phyloP scores from a whole-genome alignment of 2,888 invertebrate species.

The Apantesis nais region DNA sequence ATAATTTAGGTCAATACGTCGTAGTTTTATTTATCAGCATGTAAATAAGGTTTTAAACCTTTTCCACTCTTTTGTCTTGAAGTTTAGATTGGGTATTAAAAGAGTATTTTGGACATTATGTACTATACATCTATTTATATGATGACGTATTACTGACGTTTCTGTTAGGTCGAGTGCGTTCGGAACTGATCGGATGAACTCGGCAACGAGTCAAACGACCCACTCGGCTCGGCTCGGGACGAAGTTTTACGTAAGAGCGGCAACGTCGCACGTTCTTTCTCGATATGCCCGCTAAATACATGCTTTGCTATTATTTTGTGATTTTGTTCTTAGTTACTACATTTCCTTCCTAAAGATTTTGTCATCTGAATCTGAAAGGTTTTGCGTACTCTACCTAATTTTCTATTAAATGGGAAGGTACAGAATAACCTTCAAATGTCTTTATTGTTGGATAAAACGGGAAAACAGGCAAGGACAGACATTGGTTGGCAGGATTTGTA shows the following conservation, averaged over 20 bases:
- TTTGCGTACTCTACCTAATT: neutral
- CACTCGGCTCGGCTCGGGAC: slow-evolving; percentile 56
- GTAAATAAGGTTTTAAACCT: too few species aligned
- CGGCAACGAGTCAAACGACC: slow-evolving; percentile 61
- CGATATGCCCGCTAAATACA: slow-evolving; percentile 29
- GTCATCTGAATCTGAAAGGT: neutral
- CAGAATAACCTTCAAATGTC: neutral
- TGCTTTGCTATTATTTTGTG: slow-evolving; percentile 34
- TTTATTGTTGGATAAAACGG: neutral
- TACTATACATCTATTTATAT: slow-evolving; percentile 43
- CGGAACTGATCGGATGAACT: slow-evolving; percentile 57
- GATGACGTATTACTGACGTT: slow-evolving; percentile 61
- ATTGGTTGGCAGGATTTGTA: too few species aligned
- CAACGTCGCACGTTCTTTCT: slow-evolving; percentile 72
- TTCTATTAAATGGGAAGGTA: neutral
- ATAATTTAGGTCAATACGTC: neutral
- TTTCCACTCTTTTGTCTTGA: neutral
- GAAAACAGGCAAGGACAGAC: neutral
- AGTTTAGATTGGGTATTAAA: slow-evolving; percentile 1
- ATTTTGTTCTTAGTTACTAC: slow-evolving; percentile 15
- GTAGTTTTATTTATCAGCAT: neutral
- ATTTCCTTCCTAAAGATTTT: neutral
- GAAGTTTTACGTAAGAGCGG: slow-evolving; percentile 63
- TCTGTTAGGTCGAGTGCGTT: slow-evolving; percentile 51
- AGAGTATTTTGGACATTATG: slow-evolving; percentile 18